Evolutionary conservation across 2,888 invertebrate species (phyloP).

Genomic region (Cactoblastis cactorum): DNA sequence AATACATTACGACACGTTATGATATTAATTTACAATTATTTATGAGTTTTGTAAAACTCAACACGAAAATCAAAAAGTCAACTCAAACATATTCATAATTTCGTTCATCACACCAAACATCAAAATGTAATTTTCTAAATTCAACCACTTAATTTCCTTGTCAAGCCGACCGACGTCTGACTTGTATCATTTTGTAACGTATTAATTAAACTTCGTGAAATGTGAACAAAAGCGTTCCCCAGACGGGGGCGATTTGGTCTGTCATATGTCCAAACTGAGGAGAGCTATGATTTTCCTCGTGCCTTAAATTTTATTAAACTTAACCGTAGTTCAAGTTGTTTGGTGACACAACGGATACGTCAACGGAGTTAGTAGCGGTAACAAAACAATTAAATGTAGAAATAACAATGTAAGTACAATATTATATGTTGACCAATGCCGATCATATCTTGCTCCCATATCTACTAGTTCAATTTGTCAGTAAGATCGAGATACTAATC

Average conservation of each 20-base stretch:
- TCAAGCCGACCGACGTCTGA: slow-evolving; percentile 46
- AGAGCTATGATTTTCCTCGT: slow-evolving; percentile 28
- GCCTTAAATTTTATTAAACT: slow-evolving; percentile 15
- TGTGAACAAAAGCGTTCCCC: slow-evolving; percentile 53
- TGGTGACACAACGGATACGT: slow-evolving; percentile 39
- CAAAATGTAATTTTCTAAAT: slow-evolving; percentile 4
- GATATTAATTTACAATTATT: too few relatives aligned
- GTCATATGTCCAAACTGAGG: slow-evolving; percentile 36
- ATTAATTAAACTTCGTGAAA: slow-evolving; percentile 61
- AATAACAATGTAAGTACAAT: background rate
- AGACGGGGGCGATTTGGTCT: slow-evolving; percentile 38
- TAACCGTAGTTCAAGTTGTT: slow-evolving; percentile 29
- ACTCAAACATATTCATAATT: background rate
- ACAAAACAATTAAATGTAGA: slow-evolving; percentile 15
- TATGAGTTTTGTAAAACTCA: too few relatives aligned
- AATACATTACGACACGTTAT: too few relatives aligned
- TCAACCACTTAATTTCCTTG: slow-evolving; percentile 49
- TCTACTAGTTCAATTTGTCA: too few relatives aligned
- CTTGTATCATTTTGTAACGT: slow-evolving; percentile 36
- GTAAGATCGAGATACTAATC: too few relatives aligned
- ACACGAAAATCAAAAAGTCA: too few relatives aligned
- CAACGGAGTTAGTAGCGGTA: slow-evolving; percentile 24
- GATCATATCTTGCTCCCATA: too few relatives aligned
- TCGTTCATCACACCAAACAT: background rate
- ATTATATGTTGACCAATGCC: too few relatives aligned